A percentile compares a stretch with the other conserved stretches of the same genome.
phyloP scores from a whole-genome alignment of 2,888 invertebrate species.

The Mythimna ferrago region DNA sequence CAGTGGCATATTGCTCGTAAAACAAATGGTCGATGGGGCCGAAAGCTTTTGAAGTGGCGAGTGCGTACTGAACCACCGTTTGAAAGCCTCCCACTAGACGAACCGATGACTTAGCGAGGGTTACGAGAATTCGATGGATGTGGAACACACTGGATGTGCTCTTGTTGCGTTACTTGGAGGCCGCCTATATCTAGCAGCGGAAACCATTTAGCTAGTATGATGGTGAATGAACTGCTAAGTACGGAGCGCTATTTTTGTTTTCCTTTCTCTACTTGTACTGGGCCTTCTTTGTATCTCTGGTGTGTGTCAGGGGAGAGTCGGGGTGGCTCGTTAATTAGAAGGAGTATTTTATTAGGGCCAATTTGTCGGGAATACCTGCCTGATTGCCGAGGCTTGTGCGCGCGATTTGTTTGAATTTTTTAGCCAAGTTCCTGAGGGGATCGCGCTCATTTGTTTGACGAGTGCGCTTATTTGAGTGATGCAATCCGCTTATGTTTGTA shows the following conservation, averaged over 20 bases:
- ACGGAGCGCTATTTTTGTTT: not conserved
- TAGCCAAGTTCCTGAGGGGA: constrained; percentile 62
- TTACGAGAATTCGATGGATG: too few relatives aligned
- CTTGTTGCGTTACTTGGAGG: too few relatives aligned
- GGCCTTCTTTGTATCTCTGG: not conserved
- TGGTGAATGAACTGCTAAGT: not conserved
- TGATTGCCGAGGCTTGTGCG: constrained; percentile 75
- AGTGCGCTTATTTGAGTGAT: constrained; percentile 47
- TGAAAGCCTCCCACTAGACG: too few relatives aligned
- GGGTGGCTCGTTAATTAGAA: constrained; percentile 84
- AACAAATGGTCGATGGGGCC: too few relatives aligned
- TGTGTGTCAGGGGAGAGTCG: constrained; percentile 27
- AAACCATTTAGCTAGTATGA: too few relatives aligned
- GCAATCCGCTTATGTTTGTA: constrained; percentile 35
- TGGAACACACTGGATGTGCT: too few relatives aligned
- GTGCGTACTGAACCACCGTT: too few relatives aligned
- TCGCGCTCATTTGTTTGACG: constrained; percentile 62
- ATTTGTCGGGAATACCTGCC: constrained; percentile 88
- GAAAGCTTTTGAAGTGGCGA: too few relatives aligned
- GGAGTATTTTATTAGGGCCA: constrained; percentile 88
- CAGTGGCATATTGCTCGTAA: too few relatives aligned
- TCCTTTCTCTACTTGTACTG: not conserved
- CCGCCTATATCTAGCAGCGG: too few relatives aligned
- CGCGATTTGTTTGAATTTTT: constrained; percentile 77
- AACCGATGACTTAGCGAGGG: too few relatives aligned